These are phyloP conservation scores for Arctocebus calabarensis DNA, from an alignment of 2,797 vertebrate species.

Conservation along the genomic window DNA sequence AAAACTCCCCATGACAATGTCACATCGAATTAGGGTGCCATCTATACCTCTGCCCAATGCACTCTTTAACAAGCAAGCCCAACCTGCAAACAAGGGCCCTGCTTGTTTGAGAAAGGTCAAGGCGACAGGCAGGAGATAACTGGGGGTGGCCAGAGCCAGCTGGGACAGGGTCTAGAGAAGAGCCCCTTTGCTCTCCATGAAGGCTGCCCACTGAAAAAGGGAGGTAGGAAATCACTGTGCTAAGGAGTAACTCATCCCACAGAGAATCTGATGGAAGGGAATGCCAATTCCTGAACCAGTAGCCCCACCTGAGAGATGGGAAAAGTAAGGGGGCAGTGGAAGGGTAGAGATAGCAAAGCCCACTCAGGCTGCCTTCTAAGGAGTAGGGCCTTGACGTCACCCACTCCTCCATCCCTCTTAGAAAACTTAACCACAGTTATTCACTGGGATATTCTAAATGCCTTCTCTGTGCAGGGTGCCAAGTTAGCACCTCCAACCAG, in stretches of 20 bases:
- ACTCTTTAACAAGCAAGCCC: conserved; percentile 81
- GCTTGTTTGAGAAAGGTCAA: conserved; percentile 83
- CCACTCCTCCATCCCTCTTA: background rate
- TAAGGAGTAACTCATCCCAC: background rate
- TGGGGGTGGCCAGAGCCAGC: conserved; percentile 79
- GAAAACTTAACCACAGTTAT: background rate
- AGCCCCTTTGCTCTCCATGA: background rate
- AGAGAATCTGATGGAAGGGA: background rate
- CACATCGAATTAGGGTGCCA: conserved; percentile 84
- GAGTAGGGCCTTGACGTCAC: background rate
- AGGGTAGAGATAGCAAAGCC: background rate
- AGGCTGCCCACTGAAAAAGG: background rate
- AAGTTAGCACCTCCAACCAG: background rate
- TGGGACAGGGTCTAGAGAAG: background rate
- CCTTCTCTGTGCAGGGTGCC: background rate
- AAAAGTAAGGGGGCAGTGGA: background rate
- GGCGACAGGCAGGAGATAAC: conserved; percentile 77
- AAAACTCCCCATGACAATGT: conserved; percentile 83
- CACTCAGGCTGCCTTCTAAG: background rate
- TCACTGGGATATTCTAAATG: background rate
- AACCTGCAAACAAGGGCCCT: conserved; percentile 82
- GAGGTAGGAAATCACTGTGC: background rate
- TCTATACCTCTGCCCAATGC: conserved; percentile 74
- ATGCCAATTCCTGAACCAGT: background rate
- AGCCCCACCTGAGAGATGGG: background rate